phyloP scores from a whole-genome alignment of 1,140 invertebrate species.

The Drosophila pruinosa region DNA sequence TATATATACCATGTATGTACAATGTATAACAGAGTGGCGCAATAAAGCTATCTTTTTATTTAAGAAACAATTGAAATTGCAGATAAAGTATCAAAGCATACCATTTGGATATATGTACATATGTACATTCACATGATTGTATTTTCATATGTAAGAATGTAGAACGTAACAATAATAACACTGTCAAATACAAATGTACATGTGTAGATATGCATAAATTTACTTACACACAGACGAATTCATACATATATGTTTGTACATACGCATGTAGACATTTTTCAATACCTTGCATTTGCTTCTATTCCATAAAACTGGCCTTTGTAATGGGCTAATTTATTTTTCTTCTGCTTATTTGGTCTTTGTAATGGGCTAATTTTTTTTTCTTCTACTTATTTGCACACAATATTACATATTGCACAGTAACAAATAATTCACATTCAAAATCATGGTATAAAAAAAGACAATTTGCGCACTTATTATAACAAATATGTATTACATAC shows the following conservation, averaged over 20 bases:
- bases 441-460: not conserved
- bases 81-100: no score
- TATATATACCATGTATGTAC: no score
- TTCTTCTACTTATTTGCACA: not conserved
- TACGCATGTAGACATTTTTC: not conserved
- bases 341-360: not conserved
- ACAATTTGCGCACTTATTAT: not conserved
- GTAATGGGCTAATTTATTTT: not conserved
- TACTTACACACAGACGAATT: no score
- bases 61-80: no score
- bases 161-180: no score
- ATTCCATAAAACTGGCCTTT: not conserved
- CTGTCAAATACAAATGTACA: not conserved
- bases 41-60: no score
- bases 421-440: not conserved
- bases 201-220: not conserved
- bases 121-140: no score
- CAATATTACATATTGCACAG: not conserved
- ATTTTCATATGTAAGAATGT: no score
- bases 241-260: not conserved
- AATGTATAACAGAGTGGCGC: no score
- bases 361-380: not conserved
- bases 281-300: not conserved
- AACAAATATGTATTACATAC: not conserved
- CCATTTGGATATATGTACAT: not conserved